Percentiles rank a stretch among this genome's conserved stretches.
Evolutionary conservation across 1,140 invertebrate genomes (phyloP).

Genomic region (Leptinotarsa undecemlineata): DNA sequence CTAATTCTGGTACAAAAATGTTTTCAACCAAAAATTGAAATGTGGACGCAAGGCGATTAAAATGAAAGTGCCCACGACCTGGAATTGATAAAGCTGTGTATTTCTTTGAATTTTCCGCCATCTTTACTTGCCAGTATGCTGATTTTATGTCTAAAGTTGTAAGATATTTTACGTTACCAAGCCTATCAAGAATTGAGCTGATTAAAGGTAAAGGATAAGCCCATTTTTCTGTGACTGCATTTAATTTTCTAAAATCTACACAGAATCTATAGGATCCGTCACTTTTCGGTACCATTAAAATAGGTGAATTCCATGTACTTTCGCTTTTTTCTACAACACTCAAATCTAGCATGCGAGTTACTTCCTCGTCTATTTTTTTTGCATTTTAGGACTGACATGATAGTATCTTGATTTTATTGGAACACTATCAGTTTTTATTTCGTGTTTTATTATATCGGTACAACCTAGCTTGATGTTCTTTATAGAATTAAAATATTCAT

Average conservation of each 20-base stretch:
- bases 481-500: background rate
- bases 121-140: background rate
- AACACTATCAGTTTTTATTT: background rate
- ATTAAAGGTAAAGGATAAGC: slow-evolving; percentile 6
- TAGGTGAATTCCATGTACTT: background rate
- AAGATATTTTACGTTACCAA: background rate
- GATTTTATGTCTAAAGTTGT: background rate
- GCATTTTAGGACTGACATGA: background rate
- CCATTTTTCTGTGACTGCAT: background rate
- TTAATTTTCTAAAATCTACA: slow-evolving; percentile 5
- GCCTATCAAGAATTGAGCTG: background rate
- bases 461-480: background rate
- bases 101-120: background rate
- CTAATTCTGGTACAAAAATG: slow-evolving; percentile 33
- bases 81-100: background rate
- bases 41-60: background rate
- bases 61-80: background rate
- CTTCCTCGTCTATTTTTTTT: slow-evolving; percentile 1
- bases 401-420: slow-evolving; percentile 2
- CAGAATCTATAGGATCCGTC: background rate
- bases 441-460: background rate
- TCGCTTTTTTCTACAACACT: background rate
- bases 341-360: background rate
- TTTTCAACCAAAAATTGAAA: slow-evolving; percentile 43
- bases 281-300: background rate